Conservation (phyloP, 2,113 vertebrate genomes). For the Dunckerocampus dactyliophorus region DNA sequence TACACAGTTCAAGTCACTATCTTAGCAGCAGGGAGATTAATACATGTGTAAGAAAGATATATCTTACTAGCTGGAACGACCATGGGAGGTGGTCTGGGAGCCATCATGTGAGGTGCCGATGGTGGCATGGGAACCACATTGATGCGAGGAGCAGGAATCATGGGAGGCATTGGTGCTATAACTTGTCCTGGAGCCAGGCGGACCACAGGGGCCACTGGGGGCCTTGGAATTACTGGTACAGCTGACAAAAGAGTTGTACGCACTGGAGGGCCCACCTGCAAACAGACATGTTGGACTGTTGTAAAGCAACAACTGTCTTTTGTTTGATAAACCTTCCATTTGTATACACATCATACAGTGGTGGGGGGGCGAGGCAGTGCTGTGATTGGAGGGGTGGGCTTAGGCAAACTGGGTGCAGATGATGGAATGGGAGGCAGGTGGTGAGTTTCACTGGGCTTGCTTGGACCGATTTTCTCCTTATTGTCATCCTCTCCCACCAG, state of each 20-base stretch:
- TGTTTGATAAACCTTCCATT: background rate
- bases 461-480: constrained; percentile 97
- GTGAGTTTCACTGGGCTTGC: constrained; percentile 90
- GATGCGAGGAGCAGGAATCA: constrained; percentile 87
- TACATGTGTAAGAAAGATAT: background rate
- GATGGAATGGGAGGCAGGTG: constrained; percentile 76
- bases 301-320: background rate
- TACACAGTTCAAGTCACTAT: background rate
- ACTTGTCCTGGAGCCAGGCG: constrained; percentile 87
- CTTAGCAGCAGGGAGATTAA: background rate
- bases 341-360: constrained; percentile 47
- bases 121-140: constrained; percentile 96
- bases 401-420: constrained; percentile 74
- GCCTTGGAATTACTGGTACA: constrained; percentile 87
- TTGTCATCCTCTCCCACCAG: constrained; percentile 94
- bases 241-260: constrained; percentile 90
- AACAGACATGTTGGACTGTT: background rate
- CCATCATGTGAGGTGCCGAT: constrained; percentile 85
- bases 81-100: constrained; percentile 92
- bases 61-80: constrained; percentile 88
- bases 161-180: constrained; percentile 86
- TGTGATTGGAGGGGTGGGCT: constrained; percentile 73
- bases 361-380: constrained; percentile 76
- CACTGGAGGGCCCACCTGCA: constrained; percentile 83
- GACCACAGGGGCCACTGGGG: constrained; percentile 86